phyloP scores from a whole-genome alignment of 1,140 invertebrate genomes.

The Leptoteleia sp. region DNA sequence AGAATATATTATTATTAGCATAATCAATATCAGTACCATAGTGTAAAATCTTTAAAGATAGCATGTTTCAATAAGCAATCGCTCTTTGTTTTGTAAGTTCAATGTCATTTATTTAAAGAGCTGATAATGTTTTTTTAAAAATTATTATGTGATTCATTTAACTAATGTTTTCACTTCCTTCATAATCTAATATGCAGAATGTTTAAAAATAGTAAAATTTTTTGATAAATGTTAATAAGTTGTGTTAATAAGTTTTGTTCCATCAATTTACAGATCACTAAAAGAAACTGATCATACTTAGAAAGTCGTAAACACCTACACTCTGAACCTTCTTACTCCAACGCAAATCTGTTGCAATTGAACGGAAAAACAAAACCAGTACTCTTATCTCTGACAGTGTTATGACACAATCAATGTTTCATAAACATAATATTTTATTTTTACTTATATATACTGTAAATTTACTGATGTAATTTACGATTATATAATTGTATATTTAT shows the following conservation, averaged over 20 bases:
- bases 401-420: background rate
- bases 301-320: conserved; percentile 44
- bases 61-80: too few relatives aligned
- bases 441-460: too few relatives aligned
- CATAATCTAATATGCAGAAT: too few relatives aligned
- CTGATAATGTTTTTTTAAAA: too few relatives aligned
- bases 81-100: too few relatives aligned
- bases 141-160: too few relatives aligned
- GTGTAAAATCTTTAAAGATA: too few relatives aligned
- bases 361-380: conserved; percentile 13
- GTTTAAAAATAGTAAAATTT: background rate
- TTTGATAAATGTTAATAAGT: background rate
- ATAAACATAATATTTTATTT: background rate
- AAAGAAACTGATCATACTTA: conserved; percentile 5
- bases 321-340: conserved; percentile 21
- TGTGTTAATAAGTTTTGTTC: background rate
- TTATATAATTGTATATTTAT: too few relatives aligned
- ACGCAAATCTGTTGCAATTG: conserved; percentile 31
- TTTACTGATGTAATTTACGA: too few relatives aligned
- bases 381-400: conserved; percentile 13
- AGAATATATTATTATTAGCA: conserved; percentile 3
- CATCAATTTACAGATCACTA: background rate
- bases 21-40: background rate
- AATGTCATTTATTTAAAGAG: too few relatives aligned
- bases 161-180: too few relatives aligned